Evolutionary conservation across 1,140 invertebrate species (phyloP), one percentile per base, ranked within the genome.

Genomic region (Brachionus paranguensis): DNA sequence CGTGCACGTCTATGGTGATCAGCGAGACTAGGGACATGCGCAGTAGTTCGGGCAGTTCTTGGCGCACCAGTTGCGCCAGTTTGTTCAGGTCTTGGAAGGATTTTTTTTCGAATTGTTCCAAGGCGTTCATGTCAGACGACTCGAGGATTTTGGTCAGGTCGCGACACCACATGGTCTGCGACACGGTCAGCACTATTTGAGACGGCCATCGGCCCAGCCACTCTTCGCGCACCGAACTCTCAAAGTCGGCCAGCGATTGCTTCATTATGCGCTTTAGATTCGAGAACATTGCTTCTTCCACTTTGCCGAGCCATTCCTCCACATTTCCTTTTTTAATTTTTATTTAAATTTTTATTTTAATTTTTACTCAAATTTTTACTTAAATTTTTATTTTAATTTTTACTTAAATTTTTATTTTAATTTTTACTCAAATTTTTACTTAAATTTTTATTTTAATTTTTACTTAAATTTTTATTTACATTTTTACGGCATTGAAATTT

Each of bases 1-100:
- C 93, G 86, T 96, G 94, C 0, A 96, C 94, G 89, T 95, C 94
- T 6, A 95, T 92, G 0, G 94, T 96, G 76, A 96, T 95, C 0
- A 96, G 89, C 14, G 94, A 94, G 84, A 94, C 94, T 0, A 95
- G 90, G 7, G 94, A 91, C 64, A 92, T 92, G 41, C 94, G 89
- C 47, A 93, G 91, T 45, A 95, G 89, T 84, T 91, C 91, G 8
- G 91, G 89, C 1, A 96, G 88, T 86, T 93, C 92, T 45, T 91
- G 92, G 65, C 94, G 90, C 0, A 95, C 94, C 68, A 96, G 90
- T 0, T 90, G 91, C 1, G 94, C 94, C 11, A 95, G 87, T 84
- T 93, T 92, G 86, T 94, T 93, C 85, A 96, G 89, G 87, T 95
- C 93, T 88, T 93, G 84, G 8, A 86, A 89, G 78, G 85, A 86